Evolutionary conservation across 2,797 vertebrate genomes (phyloP).

Genomic region (Acrocephalus scirpaceus): DNA sequence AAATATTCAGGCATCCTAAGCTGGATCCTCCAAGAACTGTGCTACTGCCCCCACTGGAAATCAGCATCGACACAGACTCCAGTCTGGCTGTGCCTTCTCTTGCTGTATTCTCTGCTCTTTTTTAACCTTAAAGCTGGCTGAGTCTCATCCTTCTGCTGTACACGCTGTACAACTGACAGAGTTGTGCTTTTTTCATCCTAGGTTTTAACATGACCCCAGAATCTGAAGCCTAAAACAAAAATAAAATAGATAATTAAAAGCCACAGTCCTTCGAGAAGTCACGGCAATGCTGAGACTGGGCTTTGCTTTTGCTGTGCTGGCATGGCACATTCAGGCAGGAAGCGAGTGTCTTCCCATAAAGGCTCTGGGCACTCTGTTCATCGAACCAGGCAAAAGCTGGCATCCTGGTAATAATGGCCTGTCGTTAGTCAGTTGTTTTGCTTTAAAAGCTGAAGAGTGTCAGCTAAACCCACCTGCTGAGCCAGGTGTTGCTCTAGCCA

Average conservation of each 20-base stretch:
- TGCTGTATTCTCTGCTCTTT: neutral
- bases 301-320: neutral
- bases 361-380: neutral
- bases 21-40: fast-evolving
- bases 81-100: neutral
- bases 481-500: neutral
- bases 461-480: neutral
- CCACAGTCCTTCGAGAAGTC: neutral
- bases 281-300: neutral
- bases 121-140: neutral
- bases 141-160: neutral
- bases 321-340: neutral
- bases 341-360: neutral
- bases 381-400: neutral
- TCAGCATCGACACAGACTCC: fast-evolving
- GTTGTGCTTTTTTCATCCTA: neutral
- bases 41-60: neutral
- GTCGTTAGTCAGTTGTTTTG: neutral
- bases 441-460: neutral
- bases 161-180: neutral
- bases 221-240: neutral
- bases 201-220: neutral
- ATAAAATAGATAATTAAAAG: neutral
- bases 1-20: fast-evolving
- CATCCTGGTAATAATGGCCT: neutral